Base-by-base conservation (phyloP, 1,140 invertebrate genomes). In the Acarapis woodi region DNA sequence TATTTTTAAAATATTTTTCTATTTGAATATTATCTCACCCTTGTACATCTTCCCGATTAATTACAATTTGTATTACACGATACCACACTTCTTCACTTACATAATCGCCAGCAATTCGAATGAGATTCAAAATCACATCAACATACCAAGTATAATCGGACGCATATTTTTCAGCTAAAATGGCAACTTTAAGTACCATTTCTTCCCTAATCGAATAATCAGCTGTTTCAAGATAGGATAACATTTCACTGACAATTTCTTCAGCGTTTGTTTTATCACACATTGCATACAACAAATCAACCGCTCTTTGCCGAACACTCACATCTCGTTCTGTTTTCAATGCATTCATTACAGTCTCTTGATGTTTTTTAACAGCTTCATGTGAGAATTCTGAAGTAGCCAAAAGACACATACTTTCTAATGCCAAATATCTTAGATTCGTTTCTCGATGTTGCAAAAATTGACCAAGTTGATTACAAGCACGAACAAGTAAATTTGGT, bases 311-410 rank as follows among this genome's bases (percentile, higher is more conserved):
- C 41, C 93, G 65, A 1, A 99, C 90, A 41, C 85, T 94, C 0
- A 97, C 88, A 62, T 99, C 93, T 49, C 93, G 76, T 57, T 99
- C 93, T 68, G 88, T 94, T 57, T 99, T 99, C 65, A 99, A 77
- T 3, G 93, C 93, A 33, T 88, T 66, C 44, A 99, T 94, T 23
- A 99, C 90, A 15, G 94, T 93, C 60, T 99, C 90, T 59, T 97
- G 90, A 54, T 99, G 93, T 52, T 97, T 97, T 55, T 99, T 99
- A 0, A 99, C 90, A 43, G 93, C 93, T 56, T 99, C 93, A 58
- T 97, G 90, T 22, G 88, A 96, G 55, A 97, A 96, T 60, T 99
- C 93, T 2, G 88, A 96, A 8, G 85, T 97, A 16, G 93, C 90
- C 46, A 99, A 61, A 50, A 96, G 71, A 57, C 93, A 99, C 88